phyloP scores from a whole-genome alignment of 1,140 invertebrate genomes.

The Neodiprion pinetum region DNA sequence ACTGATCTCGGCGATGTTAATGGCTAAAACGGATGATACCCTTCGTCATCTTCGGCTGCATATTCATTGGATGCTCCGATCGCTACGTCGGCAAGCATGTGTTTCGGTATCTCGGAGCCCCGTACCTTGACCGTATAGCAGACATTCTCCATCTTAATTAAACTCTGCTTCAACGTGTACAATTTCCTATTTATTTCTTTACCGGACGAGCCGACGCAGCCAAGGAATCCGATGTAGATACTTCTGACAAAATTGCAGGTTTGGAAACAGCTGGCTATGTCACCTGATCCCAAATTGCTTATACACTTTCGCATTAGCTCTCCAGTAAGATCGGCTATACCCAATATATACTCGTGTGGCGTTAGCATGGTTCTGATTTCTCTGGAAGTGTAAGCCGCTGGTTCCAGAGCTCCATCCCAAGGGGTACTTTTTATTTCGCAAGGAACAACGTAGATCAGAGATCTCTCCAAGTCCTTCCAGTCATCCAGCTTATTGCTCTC shows the following conservation, averaged over 20 bases:
- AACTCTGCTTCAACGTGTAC: slow-evolving; percentile 72
- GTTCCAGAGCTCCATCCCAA: neutral
- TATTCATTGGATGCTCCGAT: slow-evolving; percentile 50
- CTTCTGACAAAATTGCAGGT: slow-evolving; percentile 76
- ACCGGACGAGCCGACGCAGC: slow-evolving; percentile 61
- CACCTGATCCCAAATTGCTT: slow-evolving; percentile 79
- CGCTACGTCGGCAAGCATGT: slow-evolving; percentile 69
- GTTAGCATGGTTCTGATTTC: slow-evolving; percentile 33
- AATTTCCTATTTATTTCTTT: slow-evolving; percentile 79
- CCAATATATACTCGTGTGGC: slow-evolving; percentile 80
- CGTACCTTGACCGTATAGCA: slow-evolving; percentile 85
- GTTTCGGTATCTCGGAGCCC: slow-evolving; percentile 78
- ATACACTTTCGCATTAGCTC: slow-evolving; percentile 91
- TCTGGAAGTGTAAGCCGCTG: too few relatives aligned
- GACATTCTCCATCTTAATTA: slow-evolving; percentile 84
- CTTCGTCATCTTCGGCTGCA: slow-evolving; percentile 58
- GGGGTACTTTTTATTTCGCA: slow-evolving; percentile 13
- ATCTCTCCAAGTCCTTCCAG: slow-evolving; percentile 60
- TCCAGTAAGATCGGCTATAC: slow-evolving; percentile 86
- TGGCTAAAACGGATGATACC: slow-evolving; percentile 43
- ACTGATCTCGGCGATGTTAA: neutral
- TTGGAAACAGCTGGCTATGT: slow-evolving; percentile 77
- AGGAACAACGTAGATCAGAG: slow-evolving; percentile 49
- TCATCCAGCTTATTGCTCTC: slow-evolving; percentile 52
- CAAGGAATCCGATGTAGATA: slow-evolving; percentile 76